Evolutionary conservation across 2,113 vertebrate genomes (phyloP).

Genomic region (Phylloscopus whistleri): DNA sequence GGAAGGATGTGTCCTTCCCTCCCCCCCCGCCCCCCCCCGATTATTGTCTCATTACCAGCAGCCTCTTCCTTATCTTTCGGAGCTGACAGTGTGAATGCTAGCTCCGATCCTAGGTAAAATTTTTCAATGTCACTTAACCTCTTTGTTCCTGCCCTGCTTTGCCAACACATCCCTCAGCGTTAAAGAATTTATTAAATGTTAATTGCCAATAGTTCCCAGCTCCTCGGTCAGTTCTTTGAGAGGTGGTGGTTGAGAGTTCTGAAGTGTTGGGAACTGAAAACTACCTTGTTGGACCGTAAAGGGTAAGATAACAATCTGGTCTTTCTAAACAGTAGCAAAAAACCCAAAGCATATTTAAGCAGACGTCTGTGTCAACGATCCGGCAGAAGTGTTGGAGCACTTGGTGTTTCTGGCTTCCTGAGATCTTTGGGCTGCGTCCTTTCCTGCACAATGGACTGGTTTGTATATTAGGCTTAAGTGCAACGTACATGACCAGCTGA

Average conservation of each 20-base stretch:
- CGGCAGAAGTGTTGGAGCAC: not conserved
- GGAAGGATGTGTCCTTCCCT: not conserved
- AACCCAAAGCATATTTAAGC: rapidly evolving
- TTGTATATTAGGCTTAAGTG: not conserved
- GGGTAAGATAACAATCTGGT: not conserved
- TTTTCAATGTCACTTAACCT: rapidly evolving
- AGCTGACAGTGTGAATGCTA: not conserved
- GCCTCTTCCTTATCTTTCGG: not conserved
- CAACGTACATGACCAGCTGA: rapidly evolving
- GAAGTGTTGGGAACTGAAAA: not conserved
- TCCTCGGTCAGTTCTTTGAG: not conserved
- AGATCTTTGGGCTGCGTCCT: not conserved
- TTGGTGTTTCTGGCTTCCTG: not conserved
- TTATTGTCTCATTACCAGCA: not conserved
- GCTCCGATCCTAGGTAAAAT: not conserved
- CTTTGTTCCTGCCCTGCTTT: not conserved
- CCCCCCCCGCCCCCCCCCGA: rapidly evolving
- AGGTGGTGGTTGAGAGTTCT: not conserved
- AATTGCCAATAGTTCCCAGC: rapidly evolving
- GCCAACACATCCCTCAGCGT: not conserved
- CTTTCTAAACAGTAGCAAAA: not conserved
- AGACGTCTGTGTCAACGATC: rapidly evolving
- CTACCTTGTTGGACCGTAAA: not conserved
- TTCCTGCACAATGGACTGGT: not conserved
- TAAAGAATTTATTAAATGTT: not conserved